These are phyloP conservation scores for Girardinichthys multiradiatus DNA, from an alignment of 2,113 vertebrate genomes.

Conservation along the genomic window DNA sequence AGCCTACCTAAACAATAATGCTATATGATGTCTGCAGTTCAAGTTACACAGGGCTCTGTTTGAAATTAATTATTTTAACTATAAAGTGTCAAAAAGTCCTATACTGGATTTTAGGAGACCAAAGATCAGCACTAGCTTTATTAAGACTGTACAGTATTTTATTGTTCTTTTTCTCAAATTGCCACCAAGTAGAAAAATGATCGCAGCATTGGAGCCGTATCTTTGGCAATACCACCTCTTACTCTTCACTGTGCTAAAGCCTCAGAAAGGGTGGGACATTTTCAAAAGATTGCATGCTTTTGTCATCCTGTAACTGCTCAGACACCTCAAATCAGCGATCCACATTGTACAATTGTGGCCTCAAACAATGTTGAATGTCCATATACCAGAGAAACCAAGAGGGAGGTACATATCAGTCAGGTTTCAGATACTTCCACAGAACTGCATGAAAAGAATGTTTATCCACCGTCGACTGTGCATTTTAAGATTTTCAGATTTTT, in stretches of 20 bases:
- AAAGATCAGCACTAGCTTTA: slow-evolving; percentile 74
- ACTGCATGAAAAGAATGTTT: slow-evolving; percentile 67
- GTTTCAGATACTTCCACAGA: slow-evolving; percentile 62
- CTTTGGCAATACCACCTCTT: slow-evolving; percentile 17
- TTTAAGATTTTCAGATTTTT: slow-evolving; percentile 55
- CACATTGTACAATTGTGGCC: slow-evolving; percentile 64
- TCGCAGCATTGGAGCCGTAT: slow-evolving; percentile 7
- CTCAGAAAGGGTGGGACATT: slow-evolving; percentile 25
- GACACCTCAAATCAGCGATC: slow-evolving; percentile 45
- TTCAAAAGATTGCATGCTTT: slow-evolving; percentile 40
- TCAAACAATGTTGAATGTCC: slow-evolving; percentile 59
- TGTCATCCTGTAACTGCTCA: slow-evolving; percentile 16
- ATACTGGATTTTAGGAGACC: slow-evolving; percentile 63
- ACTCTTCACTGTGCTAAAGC: slow-evolving; percentile 57
- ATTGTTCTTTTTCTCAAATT: slow-evolving; percentile 23
- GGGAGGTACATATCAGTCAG: background rate
- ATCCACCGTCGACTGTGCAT: slow-evolving; percentile 52
- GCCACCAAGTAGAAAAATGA: slow-evolving; percentile 13
- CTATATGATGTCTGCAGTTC: slow-evolving; percentile 31
- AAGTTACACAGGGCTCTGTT: slow-evolving; percentile 46
- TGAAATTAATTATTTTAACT: slow-evolving; percentile 16
- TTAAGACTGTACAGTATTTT: slow-evolving; percentile 38
- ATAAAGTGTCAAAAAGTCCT: slow-evolving; percentile 41
- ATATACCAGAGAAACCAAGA: slow-evolving; percentile 28
- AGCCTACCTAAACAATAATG: slow-evolving; percentile 39